Base-by-base conservation (phyloP, 2,888 invertebrate genomes). In the Heliconius ismenius region DNA sequence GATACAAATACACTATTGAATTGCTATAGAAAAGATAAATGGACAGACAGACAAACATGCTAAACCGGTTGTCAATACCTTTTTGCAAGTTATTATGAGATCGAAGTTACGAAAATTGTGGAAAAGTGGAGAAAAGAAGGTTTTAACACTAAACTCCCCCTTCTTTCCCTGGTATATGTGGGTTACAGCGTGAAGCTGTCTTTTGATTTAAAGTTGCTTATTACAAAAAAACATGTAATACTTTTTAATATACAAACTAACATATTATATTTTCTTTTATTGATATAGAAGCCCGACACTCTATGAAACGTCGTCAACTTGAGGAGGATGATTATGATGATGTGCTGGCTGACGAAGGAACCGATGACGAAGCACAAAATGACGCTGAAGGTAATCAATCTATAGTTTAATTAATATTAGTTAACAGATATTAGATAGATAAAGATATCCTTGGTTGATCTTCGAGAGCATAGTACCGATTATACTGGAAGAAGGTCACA, bases 281-380 rank as follows among this genome's bases (percentile, higher is more conserved):
- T 77, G 36, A 77, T 79, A 39, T 90, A 92, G 92, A 90, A 81
- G 87, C 89, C 15, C 83, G 89, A 36, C 90, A 92, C 79, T 82
- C 90, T 0, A 82, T 88, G 76, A 83, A 84, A 0, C 87, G 89
- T 64, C 86, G 92, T 1, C 86, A 87, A 2, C 80, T 86, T 0
- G 82, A 84, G 0, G 87, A 89, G 21, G 86, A 85, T 0, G 81
- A 83, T 69, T 86, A 86, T 69, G 87, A 87, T 32, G 84, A 84
- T 10, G 78, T 86, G 1, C 83, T 87, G 4, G 85, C 85, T 6
- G 91, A 92, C 43, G 91, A 87, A 28, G 88, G 87, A 0, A 84
- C 81, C 4, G 92, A 92, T 10, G 89, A 90, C 39, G 92, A 91
- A 9, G 78, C 89, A 0, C 88, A 91, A 77, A 92, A 90, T 67